Percentiles rank a stretch among this genome's conserved stretches.
phyloP scores from a whole-genome alignment of 2,113 vertebrate species.

The Pristiophorus japonicus region DNA sequence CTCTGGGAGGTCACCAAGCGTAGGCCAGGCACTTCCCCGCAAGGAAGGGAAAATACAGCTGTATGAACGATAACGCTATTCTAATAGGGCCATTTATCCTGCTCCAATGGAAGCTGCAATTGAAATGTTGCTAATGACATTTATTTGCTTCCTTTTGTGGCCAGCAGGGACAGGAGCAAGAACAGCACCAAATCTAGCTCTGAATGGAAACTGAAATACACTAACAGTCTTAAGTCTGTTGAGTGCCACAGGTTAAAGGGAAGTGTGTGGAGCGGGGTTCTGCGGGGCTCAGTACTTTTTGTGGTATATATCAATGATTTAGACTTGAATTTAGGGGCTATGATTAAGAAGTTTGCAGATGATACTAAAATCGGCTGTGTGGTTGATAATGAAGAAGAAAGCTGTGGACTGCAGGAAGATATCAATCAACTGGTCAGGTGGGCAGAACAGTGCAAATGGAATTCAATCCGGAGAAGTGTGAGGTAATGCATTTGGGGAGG shows the following conservation, averaged over 20 bases:
- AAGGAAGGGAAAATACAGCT: neutral
- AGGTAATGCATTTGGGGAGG: too few species aligned
- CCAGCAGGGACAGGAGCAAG: neutral
- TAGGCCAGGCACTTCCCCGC: neutral
- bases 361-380: too few species aligned
- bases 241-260: neutral
- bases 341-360: too few species aligned
- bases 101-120: neutral
- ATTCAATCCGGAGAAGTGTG: too few species aligned
- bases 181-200: neutral
- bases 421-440: too few species aligned
- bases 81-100: neutral
- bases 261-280: too few species aligned
- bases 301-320: too few species aligned
- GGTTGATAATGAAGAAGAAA: too few species aligned
- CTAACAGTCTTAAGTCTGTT: neutral
- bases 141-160: neutral
- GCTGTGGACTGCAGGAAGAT: too few species aligned
- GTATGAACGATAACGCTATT: neutral
- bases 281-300: too few species aligned
- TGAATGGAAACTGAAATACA: neutral
- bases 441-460: too few species aligned
- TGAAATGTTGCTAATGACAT: neutral
- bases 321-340: too few species aligned
- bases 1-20: neutral